Percentiles rank a stretch among this genome's conserved stretches.
Evolutionary conservation across 92 coral and sea anemone species (phyloP).

Genomic region (Porites rus): DNA sequence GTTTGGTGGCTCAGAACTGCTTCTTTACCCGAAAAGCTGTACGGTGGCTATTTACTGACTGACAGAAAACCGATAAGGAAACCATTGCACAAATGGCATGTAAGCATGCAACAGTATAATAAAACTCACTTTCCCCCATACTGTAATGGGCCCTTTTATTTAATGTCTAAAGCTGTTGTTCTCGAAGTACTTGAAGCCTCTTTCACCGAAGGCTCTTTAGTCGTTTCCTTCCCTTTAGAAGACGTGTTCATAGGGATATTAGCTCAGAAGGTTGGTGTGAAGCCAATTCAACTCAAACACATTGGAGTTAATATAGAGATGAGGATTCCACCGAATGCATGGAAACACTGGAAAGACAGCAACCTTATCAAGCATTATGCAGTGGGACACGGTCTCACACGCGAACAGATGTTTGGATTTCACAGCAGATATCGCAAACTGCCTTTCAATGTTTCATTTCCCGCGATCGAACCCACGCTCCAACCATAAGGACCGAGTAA

Average conservation of each 20-base stretch:
- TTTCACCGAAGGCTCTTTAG: not conserved
- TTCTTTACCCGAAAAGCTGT: slow-evolving; percentile 44
- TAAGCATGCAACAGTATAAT: slow-evolving; percentile 9
- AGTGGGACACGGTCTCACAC: too few relatives aligned
- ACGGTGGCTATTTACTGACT: slow-evolving; percentile 27
- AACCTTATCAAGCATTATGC: too few relatives aligned
- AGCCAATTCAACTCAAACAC: not conserved
- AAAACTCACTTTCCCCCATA: slow-evolving; percentile 38
- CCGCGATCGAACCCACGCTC: too few relatives aligned
- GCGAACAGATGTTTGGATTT: too few relatives aligned
- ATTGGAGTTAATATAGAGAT: not conserved
- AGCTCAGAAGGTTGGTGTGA: slow-evolving; percentile 3
- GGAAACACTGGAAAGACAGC: too few relatives aligned
- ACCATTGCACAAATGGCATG: not conserved
- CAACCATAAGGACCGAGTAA: too few relatives aligned
- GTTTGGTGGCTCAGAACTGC: slow-evolving; percentile 49
- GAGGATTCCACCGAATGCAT: not conserved
- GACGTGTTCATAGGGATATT: slow-evolving; percentile 63
- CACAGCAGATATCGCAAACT: too few relatives aligned
- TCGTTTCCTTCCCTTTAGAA: slow-evolving; percentile 31
- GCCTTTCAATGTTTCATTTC: too few relatives aligned
- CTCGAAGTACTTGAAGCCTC: slow-evolving; percentile 25
- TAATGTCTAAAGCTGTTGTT: slow-evolving; percentile 43
- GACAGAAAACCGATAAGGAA: not conserved
- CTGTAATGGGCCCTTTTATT: slow-evolving; percentile 56